Evolutionary conservation across 1,140 invertebrate species (phyloP).

Genomic region (Diabrotica undecimpunctata): DNA sequence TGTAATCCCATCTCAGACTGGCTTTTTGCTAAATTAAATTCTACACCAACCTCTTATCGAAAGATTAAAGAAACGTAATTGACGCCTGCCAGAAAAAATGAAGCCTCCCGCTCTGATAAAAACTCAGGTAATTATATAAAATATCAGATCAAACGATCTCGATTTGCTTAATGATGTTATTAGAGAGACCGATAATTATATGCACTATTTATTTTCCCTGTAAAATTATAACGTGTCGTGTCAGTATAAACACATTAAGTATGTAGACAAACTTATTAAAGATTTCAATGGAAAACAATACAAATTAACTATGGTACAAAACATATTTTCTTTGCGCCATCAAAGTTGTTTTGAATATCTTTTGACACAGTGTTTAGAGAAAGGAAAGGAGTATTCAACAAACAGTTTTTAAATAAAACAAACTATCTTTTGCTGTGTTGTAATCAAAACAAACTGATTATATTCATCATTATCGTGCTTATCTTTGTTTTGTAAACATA

Average conservation of each 20-base stretch:
- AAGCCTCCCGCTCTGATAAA: too few relatives aligned
- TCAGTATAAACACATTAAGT: not conserved
- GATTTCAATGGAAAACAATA: not conserved
- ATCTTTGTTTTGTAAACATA: too few relatives aligned
- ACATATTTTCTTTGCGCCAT: not conserved
- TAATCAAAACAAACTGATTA: too few relatives aligned
- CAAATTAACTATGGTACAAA: not conserved
- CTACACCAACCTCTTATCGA: too few relatives aligned
- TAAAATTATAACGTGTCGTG: not conserved
- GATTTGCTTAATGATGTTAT: conserved; percentile 3
- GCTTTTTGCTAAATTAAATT: too few relatives aligned
- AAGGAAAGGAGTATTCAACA: not conserved
- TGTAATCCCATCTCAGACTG: too few relatives aligned
- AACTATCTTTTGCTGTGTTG: too few relatives aligned
- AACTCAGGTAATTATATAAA: not conserved
- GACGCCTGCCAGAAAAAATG: too few relatives aligned
- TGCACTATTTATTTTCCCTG: not conserved
- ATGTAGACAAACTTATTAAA: not conserved
- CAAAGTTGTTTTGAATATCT: not conserved
- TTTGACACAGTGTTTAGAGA: not conserved
- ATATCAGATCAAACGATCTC: not conserved
- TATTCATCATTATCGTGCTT: too few relatives aligned
- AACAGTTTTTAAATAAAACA: not conserved
- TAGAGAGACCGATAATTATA: not conserved
- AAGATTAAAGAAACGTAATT: too few relatives aligned